phyloP scores from a whole-genome alignment of 1,140 invertebrate genomes.

The Solenopsis invicta region DNA sequence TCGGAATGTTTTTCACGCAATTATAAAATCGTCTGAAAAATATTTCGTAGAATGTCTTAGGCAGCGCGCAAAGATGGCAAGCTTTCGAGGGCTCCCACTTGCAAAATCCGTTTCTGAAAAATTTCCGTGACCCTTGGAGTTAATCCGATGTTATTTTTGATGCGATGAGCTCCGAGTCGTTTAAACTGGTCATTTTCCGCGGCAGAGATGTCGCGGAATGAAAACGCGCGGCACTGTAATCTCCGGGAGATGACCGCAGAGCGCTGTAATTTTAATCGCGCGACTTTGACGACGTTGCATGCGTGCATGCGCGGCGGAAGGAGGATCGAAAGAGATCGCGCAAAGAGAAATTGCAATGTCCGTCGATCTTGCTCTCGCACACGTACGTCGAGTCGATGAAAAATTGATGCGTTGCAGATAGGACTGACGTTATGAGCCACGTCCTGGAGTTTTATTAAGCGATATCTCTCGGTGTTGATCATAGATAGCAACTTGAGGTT shows the following conservation, averaged over 20 bases:
- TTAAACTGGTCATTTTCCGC: slow-evolving; percentile 27
- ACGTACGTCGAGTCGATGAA: background rate
- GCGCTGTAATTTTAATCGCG: slow-evolving; percentile 48
- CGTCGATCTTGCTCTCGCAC: background rate
- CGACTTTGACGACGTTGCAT: slow-evolving; percentile 18
- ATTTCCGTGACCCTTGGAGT: background rate
- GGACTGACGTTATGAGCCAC: background rate
- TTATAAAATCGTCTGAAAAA: background rate
- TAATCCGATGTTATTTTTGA: slow-evolving; percentile 58
- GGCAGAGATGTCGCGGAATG: slow-evolving; percentile 3
- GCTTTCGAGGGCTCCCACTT: background rate
- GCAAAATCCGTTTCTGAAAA: slow-evolving; percentile 25
- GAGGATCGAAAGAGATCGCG: background rate
- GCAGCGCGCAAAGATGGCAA: background rate
- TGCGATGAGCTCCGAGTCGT: slow-evolving; percentile 30
- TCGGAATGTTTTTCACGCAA: background rate
- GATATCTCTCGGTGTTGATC: background rate
- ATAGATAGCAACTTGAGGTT: too few relatives aligned
- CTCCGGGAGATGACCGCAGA: slow-evolving; percentile 16
- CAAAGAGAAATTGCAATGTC: slow-evolving; percentile 9
- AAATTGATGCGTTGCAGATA: background rate
- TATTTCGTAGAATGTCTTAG: background rate
- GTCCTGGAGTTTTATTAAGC: background rate
- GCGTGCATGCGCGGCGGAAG: background rate
- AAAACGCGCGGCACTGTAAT: slow-evolving; percentile 13